phyloP scores from a whole-genome alignment of 1,140 invertebrate species.

The Adelges cooleyi region DNA sequence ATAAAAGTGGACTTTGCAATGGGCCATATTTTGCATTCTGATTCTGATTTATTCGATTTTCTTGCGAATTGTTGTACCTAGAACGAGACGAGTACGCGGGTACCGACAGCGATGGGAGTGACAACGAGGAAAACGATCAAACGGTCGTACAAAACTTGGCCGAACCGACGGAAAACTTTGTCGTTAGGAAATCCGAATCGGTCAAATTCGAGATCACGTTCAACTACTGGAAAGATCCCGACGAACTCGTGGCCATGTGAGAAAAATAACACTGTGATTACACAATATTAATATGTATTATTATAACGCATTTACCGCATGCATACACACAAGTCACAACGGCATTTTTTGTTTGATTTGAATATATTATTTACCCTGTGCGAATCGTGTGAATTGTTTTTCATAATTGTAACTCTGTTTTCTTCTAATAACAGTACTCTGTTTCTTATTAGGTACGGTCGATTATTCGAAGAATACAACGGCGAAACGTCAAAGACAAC shows the following conservation, averaged over 20 bases:
- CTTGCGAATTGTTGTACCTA: not conserved
- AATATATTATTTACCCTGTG: too few species aligned
- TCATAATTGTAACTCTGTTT: too few species aligned
- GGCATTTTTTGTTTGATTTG: too few species aligned
- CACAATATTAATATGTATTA: too few species aligned
- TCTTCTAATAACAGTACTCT: too few species aligned
- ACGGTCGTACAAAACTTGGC: not conserved
- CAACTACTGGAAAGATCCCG: slow-evolving; percentile 8
- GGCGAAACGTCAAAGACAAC: not conserved
- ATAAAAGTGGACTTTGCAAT: too few species aligned
- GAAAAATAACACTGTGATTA: not conserved
- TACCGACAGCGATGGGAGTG: slow-evolving; percentile 6
- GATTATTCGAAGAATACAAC: slow-evolving; percentile 8
- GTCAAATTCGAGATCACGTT: slow-evolving; percentile 12
- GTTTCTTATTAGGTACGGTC: not conserved
- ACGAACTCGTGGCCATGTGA: not conserved
- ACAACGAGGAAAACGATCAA: not conserved
- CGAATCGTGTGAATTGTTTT: too few species aligned
- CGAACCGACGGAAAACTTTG: not conserved
- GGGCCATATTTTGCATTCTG: too few species aligned
- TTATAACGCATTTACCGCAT: not conserved
- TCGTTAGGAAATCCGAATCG: not conserved
- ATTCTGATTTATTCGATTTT: too few species aligned
- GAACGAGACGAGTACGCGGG: not conserved
- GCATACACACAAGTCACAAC: too few species aligned